Evolutionary conservation across 2,797 vertebrate species (phyloP), one percentile per base, ranked within the genome.

Genomic region (Argyrosomus regius): DNA sequence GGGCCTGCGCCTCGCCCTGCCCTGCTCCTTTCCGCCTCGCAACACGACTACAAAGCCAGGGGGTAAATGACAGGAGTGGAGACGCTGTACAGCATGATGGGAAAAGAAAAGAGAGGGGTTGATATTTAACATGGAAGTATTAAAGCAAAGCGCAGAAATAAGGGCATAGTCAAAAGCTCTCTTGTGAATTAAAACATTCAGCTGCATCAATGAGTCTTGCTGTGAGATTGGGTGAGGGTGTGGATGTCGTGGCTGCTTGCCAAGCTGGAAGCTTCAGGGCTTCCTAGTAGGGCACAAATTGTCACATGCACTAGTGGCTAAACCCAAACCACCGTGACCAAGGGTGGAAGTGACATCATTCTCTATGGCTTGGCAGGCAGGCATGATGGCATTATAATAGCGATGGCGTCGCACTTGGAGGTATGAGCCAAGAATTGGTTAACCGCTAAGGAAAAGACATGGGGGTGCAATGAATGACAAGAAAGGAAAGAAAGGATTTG

Each of bases 271-370:
- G 91, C 90, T 85, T 70, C 68, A 50, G 82, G 72, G 87, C 88
- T 94, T 93, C 91, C 84, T 86, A 82, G 91, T 86, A 86, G 90
- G 89, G 90, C 94, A 92, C 90, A 94, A 92, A 94, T 94, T 93
- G 94, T 95, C 94, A 93, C 91, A 90, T 90, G 86, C 87, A 88
- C 90, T 88, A 73, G 86, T 90, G 94, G 93, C 92, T 93, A 92
- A 94, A 88, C 72, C 87, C 81, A 94, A 95, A 96, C 95, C 95
- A 90, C 94, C 87, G 74, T 94, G 92, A 95, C 95, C 88, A 58
- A 91, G 92, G 86, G 91, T 90, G 95, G 95, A 96, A 95, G 94
- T 96, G 95, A 96, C 95, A 95, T 96, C 95, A 96, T 93, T 75
- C 80, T 73, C 80, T 82, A 88, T 81, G 90, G 93, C 88, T 96